Conservation (phyloP, 2,113 vertebrate species). For the Sceloporus undulatus region DNA sequence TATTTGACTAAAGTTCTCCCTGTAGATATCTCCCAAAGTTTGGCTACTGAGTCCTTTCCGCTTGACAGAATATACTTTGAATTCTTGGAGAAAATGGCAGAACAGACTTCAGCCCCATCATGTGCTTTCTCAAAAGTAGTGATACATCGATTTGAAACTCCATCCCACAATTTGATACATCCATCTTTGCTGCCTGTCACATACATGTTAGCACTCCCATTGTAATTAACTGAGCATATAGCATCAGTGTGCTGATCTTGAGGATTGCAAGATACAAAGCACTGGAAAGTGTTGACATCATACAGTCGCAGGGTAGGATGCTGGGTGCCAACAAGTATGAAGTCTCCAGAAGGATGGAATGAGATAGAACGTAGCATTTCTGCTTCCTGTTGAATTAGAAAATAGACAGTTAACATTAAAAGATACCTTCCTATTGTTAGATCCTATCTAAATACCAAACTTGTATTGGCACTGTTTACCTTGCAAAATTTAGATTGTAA, state of each 20-base stretch:
- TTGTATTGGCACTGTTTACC: background rate
- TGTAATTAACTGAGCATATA: conserved; percentile 94
- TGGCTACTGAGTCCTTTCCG: conserved; percentile 97
- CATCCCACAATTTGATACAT: conserved; percentile 98
- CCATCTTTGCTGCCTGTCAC: conserved; percentile 97
- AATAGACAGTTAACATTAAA: background rate
- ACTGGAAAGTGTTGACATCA: conserved; percentile 98
- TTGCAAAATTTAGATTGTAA: background rate
- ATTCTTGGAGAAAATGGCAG: conserved; percentile 97
- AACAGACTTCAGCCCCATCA: conserved; percentile 95
- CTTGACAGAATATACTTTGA: conserved; percentile 98
- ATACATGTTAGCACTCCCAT: conserved; percentile 93
- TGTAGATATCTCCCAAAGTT: conserved; percentile 98
- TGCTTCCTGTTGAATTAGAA: conserved; percentile 85
- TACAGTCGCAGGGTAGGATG: conserved; percentile 96
- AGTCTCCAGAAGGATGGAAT: conserved; percentile 97
- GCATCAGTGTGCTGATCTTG: conserved; percentile 97
- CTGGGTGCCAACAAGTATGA: conserved; percentile 94
- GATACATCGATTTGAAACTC: conserved; percentile 96
- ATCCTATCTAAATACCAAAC: background rate
- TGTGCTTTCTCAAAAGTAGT: conserved; percentile 96
- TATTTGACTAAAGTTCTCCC: conserved; percentile 96
- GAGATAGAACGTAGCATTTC: conserved; percentile 98
- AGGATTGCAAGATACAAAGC: conserved; percentile 97
- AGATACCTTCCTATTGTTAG: background rate